Conservation (phyloP, 2,888 invertebrate species). For the Clanis bilineata region DNA sequence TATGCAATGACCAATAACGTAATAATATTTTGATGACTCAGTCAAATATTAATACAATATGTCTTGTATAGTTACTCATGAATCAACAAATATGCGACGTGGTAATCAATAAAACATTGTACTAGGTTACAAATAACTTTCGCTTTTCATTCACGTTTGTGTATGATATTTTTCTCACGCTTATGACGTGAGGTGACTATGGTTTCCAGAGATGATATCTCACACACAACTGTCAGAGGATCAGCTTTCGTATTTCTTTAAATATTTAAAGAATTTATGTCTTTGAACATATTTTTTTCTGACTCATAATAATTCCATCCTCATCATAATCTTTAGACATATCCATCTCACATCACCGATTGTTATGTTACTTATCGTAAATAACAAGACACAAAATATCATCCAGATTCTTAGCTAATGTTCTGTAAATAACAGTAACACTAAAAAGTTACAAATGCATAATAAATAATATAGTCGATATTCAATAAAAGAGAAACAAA, state of each 20-base stretch:
- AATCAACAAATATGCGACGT: conserved; percentile 23
- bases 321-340: no score
- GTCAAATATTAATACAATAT: conserved; percentile 31
- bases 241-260: not conserved
- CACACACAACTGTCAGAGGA: not conserved
- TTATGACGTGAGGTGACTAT: not conserved
- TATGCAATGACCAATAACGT: conserved; percentile 36
- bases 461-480: no score
- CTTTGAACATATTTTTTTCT: no score
- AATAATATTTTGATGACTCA: conserved; percentile 48
- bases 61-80: conserved; percentile 20
- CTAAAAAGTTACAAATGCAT: no score
- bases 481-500: not conserved
- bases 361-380: no score
- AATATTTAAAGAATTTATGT: no score
- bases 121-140: conserved; percentile 26
- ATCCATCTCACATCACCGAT: no score
- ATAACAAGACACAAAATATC: no score
- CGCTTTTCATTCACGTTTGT: conserved; percentile 32
- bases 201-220: not conserved
- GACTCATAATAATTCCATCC: no score
- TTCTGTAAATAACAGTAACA: no score
- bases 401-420: no score
- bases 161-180: conserved; percentile 29
- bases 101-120: conserved; percentile 21